Evolutionary conservation across 1,140 invertebrate genomes (phyloP).

Genomic region (Trypoxylus dichotomus): DNA sequence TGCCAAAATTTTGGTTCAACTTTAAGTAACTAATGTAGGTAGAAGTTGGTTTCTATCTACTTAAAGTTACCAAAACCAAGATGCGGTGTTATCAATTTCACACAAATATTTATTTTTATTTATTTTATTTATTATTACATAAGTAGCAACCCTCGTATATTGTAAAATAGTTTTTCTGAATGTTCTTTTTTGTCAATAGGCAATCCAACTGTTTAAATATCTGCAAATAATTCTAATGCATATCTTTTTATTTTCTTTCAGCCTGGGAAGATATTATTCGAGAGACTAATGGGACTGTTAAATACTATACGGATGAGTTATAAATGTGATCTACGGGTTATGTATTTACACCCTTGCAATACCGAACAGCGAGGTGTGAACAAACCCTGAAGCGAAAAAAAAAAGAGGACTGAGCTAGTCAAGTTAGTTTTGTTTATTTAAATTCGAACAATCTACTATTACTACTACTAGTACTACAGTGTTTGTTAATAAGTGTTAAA

Average conservation of each 20-base stretch:
- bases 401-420: conserved; percentile 1
- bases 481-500: background rate
- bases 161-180: no score
- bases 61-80: no score
- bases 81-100: no score
- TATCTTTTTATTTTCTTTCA: conserved; percentile 48
- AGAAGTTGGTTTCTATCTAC: no score
- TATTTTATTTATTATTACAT: no score
- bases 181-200: no score
- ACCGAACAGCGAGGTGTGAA: background rate
- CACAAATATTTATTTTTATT: no score
- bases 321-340: conserved; percentile 22
- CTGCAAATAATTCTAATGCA: background rate
- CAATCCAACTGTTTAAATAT: background rate
- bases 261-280: conserved; percentile 59
- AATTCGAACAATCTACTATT: background rate
- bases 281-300: conserved; percentile 42
- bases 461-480: background rate
- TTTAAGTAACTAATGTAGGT: no score
- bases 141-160: no score
- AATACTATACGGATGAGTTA: conserved; percentile 47
- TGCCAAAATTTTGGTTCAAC: no score
- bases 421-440: background rate
- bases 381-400: background rate
- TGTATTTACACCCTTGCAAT: background rate